These are phyloP conservation scores for Rhizoglyphus robini DNA, from an alignment of 1,140 invertebrate species.

Conservation along the genomic window DNA sequence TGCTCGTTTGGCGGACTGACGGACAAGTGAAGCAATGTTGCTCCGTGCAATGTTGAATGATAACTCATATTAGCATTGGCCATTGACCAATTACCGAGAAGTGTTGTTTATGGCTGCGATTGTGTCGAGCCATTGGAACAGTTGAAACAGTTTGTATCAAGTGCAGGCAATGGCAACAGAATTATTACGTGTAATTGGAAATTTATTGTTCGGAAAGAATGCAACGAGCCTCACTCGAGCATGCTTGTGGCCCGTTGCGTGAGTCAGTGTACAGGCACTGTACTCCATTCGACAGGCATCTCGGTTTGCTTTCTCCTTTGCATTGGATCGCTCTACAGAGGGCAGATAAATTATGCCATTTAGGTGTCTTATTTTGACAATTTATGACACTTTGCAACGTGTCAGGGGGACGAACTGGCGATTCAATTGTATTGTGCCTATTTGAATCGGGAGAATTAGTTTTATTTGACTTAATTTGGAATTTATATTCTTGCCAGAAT, in stretches of 20 bases:
- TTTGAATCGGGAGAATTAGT: constrained; percentile 11
- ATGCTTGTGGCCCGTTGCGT: too few relatives aligned
- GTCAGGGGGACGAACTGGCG: background rate
- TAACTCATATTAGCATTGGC: too few relatives aligned
- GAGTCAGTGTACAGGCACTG: too few relatives aligned
- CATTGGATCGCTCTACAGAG: background rate
- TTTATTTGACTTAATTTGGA: constrained; percentile 15
- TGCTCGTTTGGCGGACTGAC: too few relatives aligned
- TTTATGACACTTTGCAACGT: constrained; percentile 5
- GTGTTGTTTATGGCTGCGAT: background rate
- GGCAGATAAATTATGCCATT: background rate
- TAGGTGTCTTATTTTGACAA: background rate
- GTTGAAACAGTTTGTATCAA: background rate
- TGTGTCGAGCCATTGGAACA: background rate
- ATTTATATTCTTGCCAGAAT: background rate
- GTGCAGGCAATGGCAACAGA: too few relatives aligned
- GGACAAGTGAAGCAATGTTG: too few relatives aligned
- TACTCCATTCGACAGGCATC: too few relatives aligned
- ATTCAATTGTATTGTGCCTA: background rate
- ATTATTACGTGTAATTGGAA: constrained; percentile 10
- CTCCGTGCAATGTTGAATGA: too few relatives aligned
- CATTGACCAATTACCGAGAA: too few relatives aligned
- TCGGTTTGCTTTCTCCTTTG: background rate
- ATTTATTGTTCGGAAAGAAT: constrained; percentile 11
- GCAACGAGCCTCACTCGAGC: too few relatives aligned